Conservation (phyloP, 2,888 invertebrate species). For the Alviniconcha strummeri region DNA sequence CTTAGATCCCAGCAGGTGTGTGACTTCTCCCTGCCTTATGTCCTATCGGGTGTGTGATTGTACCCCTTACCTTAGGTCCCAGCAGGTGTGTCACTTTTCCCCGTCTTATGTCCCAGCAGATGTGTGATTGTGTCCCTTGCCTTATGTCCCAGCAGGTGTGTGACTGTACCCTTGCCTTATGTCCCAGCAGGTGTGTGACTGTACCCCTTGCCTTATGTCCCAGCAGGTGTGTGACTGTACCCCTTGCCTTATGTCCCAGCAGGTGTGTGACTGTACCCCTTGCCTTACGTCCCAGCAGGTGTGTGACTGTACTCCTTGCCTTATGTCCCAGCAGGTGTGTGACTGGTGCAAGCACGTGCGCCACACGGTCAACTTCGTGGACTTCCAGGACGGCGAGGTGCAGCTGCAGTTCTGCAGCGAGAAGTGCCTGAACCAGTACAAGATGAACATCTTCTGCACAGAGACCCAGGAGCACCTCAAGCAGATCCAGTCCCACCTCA, state of each 20-base stretch:
- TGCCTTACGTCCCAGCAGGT: not conserved
- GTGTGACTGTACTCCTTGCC: not conserved
- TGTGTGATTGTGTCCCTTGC: too few species aligned
- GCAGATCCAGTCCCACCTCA: constrained; percentile 77
- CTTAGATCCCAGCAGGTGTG: too few species aligned
- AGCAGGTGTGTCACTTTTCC: too few species aligned
- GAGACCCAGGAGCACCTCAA: constrained; percentile 93
- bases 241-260: not conserved
- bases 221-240: not conserved
- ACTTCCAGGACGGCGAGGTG: constrained; percentile 92
- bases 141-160: too few species aligned
- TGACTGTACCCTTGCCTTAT: too few species aligned
- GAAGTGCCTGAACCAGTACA: constrained; percentile 95
- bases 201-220: not conserved
- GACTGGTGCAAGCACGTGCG: constrained; percentile 95
- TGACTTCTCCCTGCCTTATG: too few species aligned
- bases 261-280: not conserved
- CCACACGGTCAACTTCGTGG: constrained; percentile 92
- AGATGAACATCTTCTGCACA: constrained; percentile 96
- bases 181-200: not conserved
- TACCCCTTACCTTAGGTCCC: too few species aligned
- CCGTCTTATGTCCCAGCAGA: too few species aligned
- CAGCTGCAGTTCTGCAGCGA: constrained; percentile 92
- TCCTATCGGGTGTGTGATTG: too few species aligned
- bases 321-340: constrained; percentile 77